A percentile compares a stretch with the other conserved stretches of the same genome.
phyloP scores from a whole-genome alignment of 2,113 vertebrate species.

The Muntiacus reevesi region DNA sequence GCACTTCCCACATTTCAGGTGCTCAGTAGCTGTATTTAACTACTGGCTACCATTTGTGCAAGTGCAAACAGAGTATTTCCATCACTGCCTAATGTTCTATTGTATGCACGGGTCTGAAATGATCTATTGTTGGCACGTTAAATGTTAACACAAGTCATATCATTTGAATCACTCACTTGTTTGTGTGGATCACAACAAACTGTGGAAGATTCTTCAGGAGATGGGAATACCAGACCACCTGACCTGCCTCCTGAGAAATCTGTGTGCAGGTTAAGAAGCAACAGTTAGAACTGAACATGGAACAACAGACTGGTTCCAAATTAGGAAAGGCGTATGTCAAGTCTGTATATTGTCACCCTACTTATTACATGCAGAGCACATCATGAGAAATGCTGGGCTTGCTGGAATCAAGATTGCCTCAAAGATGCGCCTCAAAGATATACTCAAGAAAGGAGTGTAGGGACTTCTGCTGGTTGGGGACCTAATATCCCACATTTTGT shows the following conservation, averaged over 20 bases:
- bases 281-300: neutral
- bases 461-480: neutral
- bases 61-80: neutral
- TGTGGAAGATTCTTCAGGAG: neutral
- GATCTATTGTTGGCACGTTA: neutral
- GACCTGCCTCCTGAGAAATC: neutral
- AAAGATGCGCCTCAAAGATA: too few species aligned
- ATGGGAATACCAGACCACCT: neutral
- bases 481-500: neutral
- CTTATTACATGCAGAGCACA: neutral
- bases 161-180: neutral
- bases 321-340: neutral
- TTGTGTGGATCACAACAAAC: neutral
- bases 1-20: neutral
- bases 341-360: neutral
- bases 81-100: neutral
- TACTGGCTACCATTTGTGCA: neutral
- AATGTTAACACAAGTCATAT: neutral
- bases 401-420: neutral
- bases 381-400: neutral
- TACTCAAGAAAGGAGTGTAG: neutral
- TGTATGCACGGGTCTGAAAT: neutral
- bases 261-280: neutral
- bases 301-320: neutral
- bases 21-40: neutral